Conservation (phyloP, 2,797 vertebrate genomes). For the Darevskia nairensis region DNA sequence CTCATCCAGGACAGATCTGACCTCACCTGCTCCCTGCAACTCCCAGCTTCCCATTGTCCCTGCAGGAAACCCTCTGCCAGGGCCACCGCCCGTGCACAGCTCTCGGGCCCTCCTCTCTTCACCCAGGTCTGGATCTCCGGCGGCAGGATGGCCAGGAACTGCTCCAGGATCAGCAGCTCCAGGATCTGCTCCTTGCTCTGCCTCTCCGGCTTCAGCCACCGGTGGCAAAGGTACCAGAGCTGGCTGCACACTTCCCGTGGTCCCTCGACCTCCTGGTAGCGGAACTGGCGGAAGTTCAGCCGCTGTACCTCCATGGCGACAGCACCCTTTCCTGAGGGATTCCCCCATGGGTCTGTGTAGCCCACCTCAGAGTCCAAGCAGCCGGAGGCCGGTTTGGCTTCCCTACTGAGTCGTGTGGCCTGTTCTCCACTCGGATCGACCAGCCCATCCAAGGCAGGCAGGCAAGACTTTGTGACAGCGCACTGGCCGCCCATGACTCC, state of each 20-base stretch:
- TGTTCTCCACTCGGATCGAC: not conserved
- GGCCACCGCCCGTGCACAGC: not conserved
- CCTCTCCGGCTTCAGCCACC: not conserved
- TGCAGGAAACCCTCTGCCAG: not conserved
- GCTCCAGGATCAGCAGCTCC: slow-evolving; percentile 4
- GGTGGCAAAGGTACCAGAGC: not conserved
- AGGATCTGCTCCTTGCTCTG: slow-evolving; percentile 12
- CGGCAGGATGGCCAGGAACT: slow-evolving; percentile 6
- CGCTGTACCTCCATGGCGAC: not conserved
- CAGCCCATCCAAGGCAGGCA: not conserved
- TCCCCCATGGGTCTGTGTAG: rapidly evolving
- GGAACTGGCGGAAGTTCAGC: not conserved
- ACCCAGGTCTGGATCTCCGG: slow-evolving; percentile 4
- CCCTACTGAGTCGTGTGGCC: not conserved
- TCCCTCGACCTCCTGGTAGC: not conserved
- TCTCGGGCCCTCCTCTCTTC: not conserved
- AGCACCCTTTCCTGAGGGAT: not conserved
- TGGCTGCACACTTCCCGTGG: not conserved
- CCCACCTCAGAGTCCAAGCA: not conserved
- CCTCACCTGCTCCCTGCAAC: not conserved
- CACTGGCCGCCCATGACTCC: too few species aligned
- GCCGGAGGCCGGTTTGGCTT: too few species aligned
- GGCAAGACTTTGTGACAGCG: too few species aligned
- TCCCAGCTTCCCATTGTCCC: not conserved
- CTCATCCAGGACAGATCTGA: too few species aligned